These are phyloP conservation scores for Scelioninae gen. 2 DNA, from an alignment of 2,888 invertebrate genomes.

Conservation along the genomic window DNA sequence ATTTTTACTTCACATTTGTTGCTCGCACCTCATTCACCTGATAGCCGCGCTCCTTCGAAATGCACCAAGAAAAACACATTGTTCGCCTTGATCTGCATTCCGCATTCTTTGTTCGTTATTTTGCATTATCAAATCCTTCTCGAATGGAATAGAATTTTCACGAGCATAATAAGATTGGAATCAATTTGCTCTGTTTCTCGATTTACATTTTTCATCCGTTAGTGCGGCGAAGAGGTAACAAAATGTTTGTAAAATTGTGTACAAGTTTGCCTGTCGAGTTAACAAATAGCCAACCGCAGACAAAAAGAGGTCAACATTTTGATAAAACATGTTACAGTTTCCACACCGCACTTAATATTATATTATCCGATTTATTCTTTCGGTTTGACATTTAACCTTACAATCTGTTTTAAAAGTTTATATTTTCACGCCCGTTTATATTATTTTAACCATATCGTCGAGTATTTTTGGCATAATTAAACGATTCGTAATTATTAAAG, in stretches of 20 bases:
- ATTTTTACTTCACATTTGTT: constrained; percentile 31
- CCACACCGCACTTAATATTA: too few species aligned
- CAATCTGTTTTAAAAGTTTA: constrained; percentile 14
- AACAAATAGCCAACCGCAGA: too few species aligned
- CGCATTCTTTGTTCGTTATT: constrained; percentile 31
- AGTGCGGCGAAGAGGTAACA: background rate
- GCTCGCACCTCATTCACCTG: constrained; percentile 5
- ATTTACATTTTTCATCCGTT: background rate
- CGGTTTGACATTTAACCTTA: constrained; percentile 18
- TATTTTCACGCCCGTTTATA: background rate
- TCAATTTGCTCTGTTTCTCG: background rate
- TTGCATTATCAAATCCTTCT: background rate
- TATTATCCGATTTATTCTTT: too few species aligned
- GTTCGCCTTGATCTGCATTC: background rate
- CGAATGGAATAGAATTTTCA: background rate
- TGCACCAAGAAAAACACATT: constrained; percentile 32
- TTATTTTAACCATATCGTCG: background rate
- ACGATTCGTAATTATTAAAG: too few species aligned
- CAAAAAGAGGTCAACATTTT: too few species aligned
- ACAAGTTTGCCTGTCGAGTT: too few species aligned
- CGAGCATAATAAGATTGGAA: background rate
- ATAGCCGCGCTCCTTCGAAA: constrained; percentile 41
- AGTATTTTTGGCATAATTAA: background rate
- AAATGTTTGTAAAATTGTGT: too few species aligned
- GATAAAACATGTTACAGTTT: too few species aligned